Percentiles rank a stretch among this genome's conserved stretches.
These are phyloP conservation scores for Oncopeltus fasciatus DNA, from an alignment of 1,140 invertebrate genomes.

Conservation along the genomic window DNA sequence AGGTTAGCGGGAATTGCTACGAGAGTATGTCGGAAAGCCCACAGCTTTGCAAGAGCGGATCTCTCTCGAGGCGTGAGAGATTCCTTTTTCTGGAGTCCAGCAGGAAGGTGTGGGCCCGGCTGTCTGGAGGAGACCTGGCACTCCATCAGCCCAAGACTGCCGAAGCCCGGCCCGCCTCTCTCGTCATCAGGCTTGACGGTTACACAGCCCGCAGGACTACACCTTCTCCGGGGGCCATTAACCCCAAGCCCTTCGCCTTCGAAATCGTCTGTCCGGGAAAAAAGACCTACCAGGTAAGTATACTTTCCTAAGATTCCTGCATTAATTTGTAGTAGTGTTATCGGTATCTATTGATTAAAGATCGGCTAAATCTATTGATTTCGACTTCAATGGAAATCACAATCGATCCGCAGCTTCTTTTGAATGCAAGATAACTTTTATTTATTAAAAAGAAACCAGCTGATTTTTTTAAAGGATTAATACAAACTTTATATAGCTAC, in stretches of 20 bases:
- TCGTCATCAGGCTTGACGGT: constrained; percentile 17
- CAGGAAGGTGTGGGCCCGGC: constrained; percentile 10
- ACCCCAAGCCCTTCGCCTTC: constrained; percentile 10
- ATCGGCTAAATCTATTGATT: too few relatives aligned
- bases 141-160: constrained; percentile 19
- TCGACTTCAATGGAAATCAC: too few relatives aligned
- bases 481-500: too few relatives aligned
- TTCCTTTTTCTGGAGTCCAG: constrained; percentile 11
- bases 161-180: constrained; percentile 15
- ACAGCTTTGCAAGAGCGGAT: background rate
- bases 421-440: too few relatives aligned
- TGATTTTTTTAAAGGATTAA: too few relatives aligned
- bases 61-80: constrained; percentile 6
- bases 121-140: background rate
- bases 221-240: too few relatives aligned
- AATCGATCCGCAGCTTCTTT: too few relatives aligned
- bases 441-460: too few relatives aligned
- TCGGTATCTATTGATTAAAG: too few relatives aligned
- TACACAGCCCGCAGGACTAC: constrained; percentile 18
- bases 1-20: too few relatives aligned
- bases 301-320: background rate
- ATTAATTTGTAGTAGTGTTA: background rate
- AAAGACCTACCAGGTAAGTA: constrained; percentile 23
- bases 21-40: constrained; percentile 7
- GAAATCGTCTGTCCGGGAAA: constrained; percentile 23